Base-by-base conservation (phyloP, 2,113 vertebrate species). In the Acanthisitta chloris region DNA sequence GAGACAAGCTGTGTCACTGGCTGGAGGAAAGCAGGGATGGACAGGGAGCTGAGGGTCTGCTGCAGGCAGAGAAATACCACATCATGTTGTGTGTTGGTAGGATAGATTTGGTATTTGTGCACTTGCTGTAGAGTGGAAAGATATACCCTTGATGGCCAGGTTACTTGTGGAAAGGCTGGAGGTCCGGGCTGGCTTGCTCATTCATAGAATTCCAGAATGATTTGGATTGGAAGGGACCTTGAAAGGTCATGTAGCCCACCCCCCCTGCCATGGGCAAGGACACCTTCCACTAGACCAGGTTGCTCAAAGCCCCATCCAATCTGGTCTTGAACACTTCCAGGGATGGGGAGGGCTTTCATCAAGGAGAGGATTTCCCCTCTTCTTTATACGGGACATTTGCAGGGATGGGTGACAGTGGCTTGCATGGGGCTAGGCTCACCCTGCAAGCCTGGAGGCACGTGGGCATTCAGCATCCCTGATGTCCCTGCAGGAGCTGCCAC, bases 81-180 rank as follows among this genome's bases (percentile, higher is more conserved):
- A 58, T 74, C 40, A 58, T 18, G 36, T 46, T 9, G 3, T 8
- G 12, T 20, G 29, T 49, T 59, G 76, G 6, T 28, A 25, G 46
- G 38, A 38, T 7, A 13, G 45, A n/a, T 40, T 10, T 42, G 62
- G 33, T 31, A 3, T 31, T 58, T 3, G 9, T 67, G 1, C 4
- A 2, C 42, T 46, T 0, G 4, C 21, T 0, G 1, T 17, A 23
- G 83, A 48, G 28, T 1, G 0, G 65, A 51, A 86, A 16, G 61
- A n/a, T 74, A 33, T 66, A 17, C 72, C 31, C 26, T 67, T n/a
- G 71, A 9, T 28, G 33, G 33, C 12, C 0, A 1, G 2, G 11
- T 71, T 62, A 24, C n/a, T 23, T 26, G 19, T 0, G 0, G 61
- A 25, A 69, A 54, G 28, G 45, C 31, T 86, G n/a, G 46, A 34